Conservation (phyloP, 2,797 vertebrate species). For the Toxotes lorentzi region DNA sequence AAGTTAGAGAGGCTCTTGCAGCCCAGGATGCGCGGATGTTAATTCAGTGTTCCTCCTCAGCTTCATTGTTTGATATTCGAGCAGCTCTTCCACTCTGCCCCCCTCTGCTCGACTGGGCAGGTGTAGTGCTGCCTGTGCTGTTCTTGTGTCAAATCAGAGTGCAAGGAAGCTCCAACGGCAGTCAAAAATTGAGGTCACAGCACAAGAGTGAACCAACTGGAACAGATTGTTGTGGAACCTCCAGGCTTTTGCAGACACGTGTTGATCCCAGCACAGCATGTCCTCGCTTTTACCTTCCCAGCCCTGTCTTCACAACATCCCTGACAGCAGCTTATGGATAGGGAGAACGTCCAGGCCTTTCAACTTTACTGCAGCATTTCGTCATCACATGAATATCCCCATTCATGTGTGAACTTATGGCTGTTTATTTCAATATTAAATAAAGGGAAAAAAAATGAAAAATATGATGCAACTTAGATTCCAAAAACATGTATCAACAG, state of each 20-base stretch:
- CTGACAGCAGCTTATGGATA: conserved; percentile 67
- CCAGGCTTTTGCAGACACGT: conserved; percentile 83
- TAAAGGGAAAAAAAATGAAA: not conserved
- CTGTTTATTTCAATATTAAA: not conserved
- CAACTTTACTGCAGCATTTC: conserved; percentile 48
- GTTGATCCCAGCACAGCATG: conserved; percentile 81
- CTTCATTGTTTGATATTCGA: conserved; percentile 68
- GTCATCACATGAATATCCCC: conserved; percentile 35
- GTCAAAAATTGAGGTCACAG: conserved; percentile 84
- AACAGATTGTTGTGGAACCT: conserved; percentile 85
- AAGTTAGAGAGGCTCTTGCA: conserved; percentile 73
- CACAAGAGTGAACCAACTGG: conserved; percentile 82
- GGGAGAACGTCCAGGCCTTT: conserved; percentile 53
- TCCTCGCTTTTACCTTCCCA: conserved; percentile 77
- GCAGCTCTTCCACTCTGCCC: conserved; percentile 59
- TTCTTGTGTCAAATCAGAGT: conserved; percentile 75
- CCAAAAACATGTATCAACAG: not conserved
- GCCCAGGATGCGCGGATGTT: conserved; percentile 66
- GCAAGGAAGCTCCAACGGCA: conserved; percentile 79
- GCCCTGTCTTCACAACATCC: conserved; percentile 58
- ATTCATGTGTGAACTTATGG: conserved; percentile 4
- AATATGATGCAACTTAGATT: not conserved
- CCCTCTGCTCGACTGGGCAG: conserved; percentile 59
- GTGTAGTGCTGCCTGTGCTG: conserved; percentile 64
- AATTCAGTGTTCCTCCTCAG: conserved; percentile 67